Base-by-base conservation (phyloP, 2,113 vertebrate genomes). In the Nematolebias whitei region DNA sequence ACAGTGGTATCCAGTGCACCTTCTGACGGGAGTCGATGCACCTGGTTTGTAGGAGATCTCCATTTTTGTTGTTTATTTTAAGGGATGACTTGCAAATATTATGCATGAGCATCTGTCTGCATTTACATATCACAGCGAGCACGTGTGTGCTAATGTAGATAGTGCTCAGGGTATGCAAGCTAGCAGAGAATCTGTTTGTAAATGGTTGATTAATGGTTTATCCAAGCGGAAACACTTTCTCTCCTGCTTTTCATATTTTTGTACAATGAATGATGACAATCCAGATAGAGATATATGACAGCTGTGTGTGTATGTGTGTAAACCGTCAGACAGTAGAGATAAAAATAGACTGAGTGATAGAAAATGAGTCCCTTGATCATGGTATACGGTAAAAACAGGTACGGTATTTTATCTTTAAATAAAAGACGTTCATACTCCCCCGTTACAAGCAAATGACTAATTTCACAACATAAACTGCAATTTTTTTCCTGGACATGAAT, bases 21-120 rank as follows among this genome's bases (percentile, higher is more conserved):
- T 8, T 35, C 32, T 35, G 55, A 64, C 60, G 50, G 58, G 43
- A 70, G 52, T 41, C 23, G 5, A 41, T 58, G 63, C 68, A 76
- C 61, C 67, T 71, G 67, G 69, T 84, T 82, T 70, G 39, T 63
- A 62, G 48, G 23, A 71, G 29, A 24, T 35, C 47, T 60, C 29
- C 26, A 1, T 63, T 74, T 75, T 45, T 62, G 56, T 67, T 80
- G 52, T 81, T 78, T 43, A 77, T 80, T 83, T 74, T 65, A 48
- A 69, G 53, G 29, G 58, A 63, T 82, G 79, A 85, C 74, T 86
- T 83, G 84, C 79, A 85, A 88, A 88, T 90, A 49, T 64, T 71
- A 86, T 87, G 81, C 83, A 80, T 73, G 60, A 80, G 84, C 88
- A 86, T 87, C 89, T 89, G 87, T 85, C 71, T 53, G 47, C 66